Base-by-base conservation (phyloP, 2,113 vertebrate species). In the Elephantulus edwardii region DNA sequence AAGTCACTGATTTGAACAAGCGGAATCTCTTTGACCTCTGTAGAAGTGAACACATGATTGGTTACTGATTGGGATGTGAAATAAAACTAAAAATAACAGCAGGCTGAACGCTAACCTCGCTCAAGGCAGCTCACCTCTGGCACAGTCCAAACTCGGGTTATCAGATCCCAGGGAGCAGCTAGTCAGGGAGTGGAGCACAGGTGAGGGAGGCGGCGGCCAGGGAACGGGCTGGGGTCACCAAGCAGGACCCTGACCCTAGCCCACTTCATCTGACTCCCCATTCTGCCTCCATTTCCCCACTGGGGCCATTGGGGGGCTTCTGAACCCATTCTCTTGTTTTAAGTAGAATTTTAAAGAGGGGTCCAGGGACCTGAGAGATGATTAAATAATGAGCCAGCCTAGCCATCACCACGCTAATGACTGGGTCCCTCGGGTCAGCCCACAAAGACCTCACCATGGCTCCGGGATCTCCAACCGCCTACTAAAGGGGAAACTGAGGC, bases 91-190 rank as follows among this genome's bases (percentile, higher is more conserved):
- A 95, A 92, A 90, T 82, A 95, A 92, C 92, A 92, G 88, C 78
- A n/a, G 74, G 7, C 66, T 52, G 46, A 60, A 66, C 52, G 7
- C 66, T 52, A 50, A 60, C 66, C 52, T 33, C 50, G 5, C 12
- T 56, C 46, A 72, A 75, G 80, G 56, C 89, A 0, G 86, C 91
- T 96, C 95, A 93, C 95, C 96, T 96, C 94, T 95, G 66, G 38
- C 95, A 95, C 88, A 92, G 94, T 91, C 85, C 95, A 92, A 88
- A 92, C 86, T 78, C 74, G 33, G 86, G 87, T 93, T 95, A 96
- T 96, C 96, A 95, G 96, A 96, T 96, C 68, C 81, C 71, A 44
- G 64, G 88, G 89, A 81, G 95, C 93, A 83, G 91, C 91, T 89
- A 50, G 76, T 91, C 96, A 95, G 94, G 81, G 94, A 91, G 92